These are phyloP conservation scores for Parnassius smintheus DNA, from an alignment of 2,888 invertebrate species.

Conservation along the genomic window DNA sequence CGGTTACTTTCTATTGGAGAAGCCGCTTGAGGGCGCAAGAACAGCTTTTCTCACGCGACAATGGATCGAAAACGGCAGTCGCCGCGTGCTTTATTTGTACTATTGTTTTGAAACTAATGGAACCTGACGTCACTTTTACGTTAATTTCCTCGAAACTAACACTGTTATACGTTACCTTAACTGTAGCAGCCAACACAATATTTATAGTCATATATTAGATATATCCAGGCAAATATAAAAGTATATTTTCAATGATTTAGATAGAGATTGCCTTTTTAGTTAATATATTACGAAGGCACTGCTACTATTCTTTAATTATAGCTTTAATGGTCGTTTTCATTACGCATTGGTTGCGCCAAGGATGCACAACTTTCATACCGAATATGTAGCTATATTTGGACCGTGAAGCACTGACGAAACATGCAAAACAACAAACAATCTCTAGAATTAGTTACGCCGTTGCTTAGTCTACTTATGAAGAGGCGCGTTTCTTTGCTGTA, in stretches of 20 bases:
- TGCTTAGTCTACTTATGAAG: slow-evolving; percentile 71
- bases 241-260: background rate
- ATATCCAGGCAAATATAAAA: background rate
- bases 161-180: slow-evolving; percentile 11
- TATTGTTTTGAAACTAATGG: slow-evolving; percentile 69
- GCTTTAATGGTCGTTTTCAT: slow-evolving; percentile 3
- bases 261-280: no score
- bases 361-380: slow-evolving; percentile 73
- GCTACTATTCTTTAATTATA: background rate
- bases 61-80: slow-evolving; percentile 53
- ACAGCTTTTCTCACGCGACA: slow-evolving; percentile 65
- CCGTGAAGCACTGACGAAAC: slow-evolving; percentile 80
- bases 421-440: slow-evolving; percentile 80
- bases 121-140: slow-evolving; percentile 61
- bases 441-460: slow-evolving; percentile 78
- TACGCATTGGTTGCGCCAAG: slow-evolving; percentile 35
- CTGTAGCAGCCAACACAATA: slow-evolving; percentile 12
- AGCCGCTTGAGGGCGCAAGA: slow-evolving; percentile 57
- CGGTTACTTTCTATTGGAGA: slow-evolving; percentile 73
- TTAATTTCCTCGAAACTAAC: slow-evolving; percentile 58
- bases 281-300: no score
- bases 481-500: slow-evolving; percentile 68
- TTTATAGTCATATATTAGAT: background rate
- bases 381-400: slow-evolving; percentile 66
- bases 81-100: slow-evolving; percentile 63